Evolutionary conservation across 2,888 invertebrate species (phyloP).

Genomic region (Pollenia labialis): DNA sequence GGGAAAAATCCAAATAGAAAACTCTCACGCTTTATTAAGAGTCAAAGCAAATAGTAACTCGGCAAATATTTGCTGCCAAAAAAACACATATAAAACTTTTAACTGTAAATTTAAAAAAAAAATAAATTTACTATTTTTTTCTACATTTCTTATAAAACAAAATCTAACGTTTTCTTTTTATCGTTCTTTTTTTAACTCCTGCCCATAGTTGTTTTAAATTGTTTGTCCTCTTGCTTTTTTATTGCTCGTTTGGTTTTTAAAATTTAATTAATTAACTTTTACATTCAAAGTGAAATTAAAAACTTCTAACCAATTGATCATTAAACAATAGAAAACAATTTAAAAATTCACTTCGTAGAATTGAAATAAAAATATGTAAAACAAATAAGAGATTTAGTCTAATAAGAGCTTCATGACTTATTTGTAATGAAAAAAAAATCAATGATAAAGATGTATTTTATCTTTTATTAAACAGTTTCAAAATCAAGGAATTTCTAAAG

Average conservation of each 20-base stretch:
- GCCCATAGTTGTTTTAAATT: background rate
- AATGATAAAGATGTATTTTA: too few species aligned
- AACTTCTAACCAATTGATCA: background rate
- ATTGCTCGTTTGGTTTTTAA: background rate
- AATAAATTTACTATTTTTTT: background rate
- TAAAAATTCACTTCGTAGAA: too few species aligned
- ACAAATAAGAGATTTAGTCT: too few species aligned
- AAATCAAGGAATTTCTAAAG: too few species aligned
- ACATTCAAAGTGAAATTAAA: slow-evolving; percentile 1
- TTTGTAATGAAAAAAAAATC: too few species aligned
- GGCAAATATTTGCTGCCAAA: background rate
- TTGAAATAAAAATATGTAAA: background rate
- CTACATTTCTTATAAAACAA: background rate
- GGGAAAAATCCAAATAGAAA: slow-evolving; percentile 3
- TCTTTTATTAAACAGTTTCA: too few species aligned
- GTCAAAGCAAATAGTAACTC: slow-evolving; percentile 45
- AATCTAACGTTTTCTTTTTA: slow-evolving; percentile 8
- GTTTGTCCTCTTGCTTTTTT: background rate
- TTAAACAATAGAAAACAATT: background rate
- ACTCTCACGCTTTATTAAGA: slow-evolving; percentile 52
- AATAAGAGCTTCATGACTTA: too few species aligned
- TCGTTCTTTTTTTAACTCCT: background rate
- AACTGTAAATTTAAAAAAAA: background rate
- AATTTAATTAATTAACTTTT: slow-evolving; percentile 20
- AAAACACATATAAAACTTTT: slow-evolving; percentile 39